These are phyloP conservation scores for Scatophagus argus DNA, from an alignment of 2,113 vertebrate genomes.

Conservation along the genomic window DNA sequence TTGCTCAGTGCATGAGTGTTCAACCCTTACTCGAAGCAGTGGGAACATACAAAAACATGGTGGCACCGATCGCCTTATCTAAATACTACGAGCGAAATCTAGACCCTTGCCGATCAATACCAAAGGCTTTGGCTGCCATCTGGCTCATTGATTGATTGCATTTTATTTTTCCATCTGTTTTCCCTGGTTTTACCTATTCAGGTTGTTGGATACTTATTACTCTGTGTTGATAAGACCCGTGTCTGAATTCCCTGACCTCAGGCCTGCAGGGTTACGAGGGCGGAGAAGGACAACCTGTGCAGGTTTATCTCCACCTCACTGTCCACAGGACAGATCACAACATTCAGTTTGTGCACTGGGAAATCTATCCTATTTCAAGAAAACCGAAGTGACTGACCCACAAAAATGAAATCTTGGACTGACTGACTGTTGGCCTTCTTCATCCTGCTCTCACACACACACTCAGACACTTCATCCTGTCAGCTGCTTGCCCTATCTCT, in stretches of 20 bases:
- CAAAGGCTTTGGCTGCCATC: slow-evolving; percentile 70
- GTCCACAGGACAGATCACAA: background rate
- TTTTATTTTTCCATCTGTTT: slow-evolving; percentile 69
- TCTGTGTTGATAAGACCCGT: slow-evolving; percentile 65
- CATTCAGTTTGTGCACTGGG: background rate
- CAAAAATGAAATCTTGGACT: background rate
- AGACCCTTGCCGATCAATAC: slow-evolving; percentile 71
- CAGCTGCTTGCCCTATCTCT: slow-evolving; percentile 73
- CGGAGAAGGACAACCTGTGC: slow-evolving; percentile 25
- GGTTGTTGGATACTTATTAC: slow-evolving; percentile 79
- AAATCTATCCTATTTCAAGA: background rate
- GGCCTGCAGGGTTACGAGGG: slow-evolving; percentile 33
- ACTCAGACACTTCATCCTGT: slow-evolving; percentile 31
- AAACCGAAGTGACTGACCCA: background rate
- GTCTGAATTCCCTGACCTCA: slow-evolving; percentile 64
- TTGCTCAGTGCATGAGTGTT: background rate
- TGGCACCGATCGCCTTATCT: slow-evolving; percentile 50
- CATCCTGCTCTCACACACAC: slow-evolving; percentile 8
- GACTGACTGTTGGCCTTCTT: background rate
- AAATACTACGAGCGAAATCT: slow-evolving; percentile 40
- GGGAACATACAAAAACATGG: slow-evolving; percentile 9
- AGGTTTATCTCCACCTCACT: slow-evolving; percentile 9
- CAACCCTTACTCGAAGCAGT: background rate
- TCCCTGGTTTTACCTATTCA: slow-evolving; percentile 62
- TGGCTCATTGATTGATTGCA: slow-evolving; percentile 76